A percentile compares a stretch with the other conserved stretches of the same genome.
These are phyloP conservation scores for Sminthurinus signatus DNA, from an alignment of 1,140 invertebrate species.

Conservation along the genomic window DNA sequence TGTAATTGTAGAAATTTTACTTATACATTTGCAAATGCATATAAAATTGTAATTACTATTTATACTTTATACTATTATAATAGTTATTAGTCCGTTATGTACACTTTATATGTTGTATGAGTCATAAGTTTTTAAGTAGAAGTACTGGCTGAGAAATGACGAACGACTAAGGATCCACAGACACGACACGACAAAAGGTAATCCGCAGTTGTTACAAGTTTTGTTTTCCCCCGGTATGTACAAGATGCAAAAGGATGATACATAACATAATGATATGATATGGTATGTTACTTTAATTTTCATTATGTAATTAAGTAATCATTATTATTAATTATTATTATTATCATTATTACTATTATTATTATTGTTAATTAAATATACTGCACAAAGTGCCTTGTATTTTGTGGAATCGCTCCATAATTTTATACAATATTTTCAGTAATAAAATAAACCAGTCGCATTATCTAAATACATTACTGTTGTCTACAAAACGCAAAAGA, in stretches of 20 bases:
- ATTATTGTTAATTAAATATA: neutral
- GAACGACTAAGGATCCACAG: no score
- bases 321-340: neutral
- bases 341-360: neutral
- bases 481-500: neutral
- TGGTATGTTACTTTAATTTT: neutral
- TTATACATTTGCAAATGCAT: neutral
- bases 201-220: no score
- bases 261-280: neutral
- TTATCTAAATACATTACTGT: neutral
- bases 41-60: neutral
- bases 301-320: neutral
- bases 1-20: neutral
- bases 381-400: slow-evolving; percentile 26
- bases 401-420: slow-evolving; percentile 23
- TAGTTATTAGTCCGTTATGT: neutral
- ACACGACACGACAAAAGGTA: no score
- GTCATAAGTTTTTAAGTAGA: no score
- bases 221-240: no score
- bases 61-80: neutral
- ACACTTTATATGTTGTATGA: no score
- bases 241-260: no score
- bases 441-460: neutral
- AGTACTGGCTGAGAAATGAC: no score
- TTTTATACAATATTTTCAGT: slow-evolving; percentile 33